phyloP scores from a whole-genome alignment of 2,797 vertebrate genomes.

The Apogon talboti region DNA sequence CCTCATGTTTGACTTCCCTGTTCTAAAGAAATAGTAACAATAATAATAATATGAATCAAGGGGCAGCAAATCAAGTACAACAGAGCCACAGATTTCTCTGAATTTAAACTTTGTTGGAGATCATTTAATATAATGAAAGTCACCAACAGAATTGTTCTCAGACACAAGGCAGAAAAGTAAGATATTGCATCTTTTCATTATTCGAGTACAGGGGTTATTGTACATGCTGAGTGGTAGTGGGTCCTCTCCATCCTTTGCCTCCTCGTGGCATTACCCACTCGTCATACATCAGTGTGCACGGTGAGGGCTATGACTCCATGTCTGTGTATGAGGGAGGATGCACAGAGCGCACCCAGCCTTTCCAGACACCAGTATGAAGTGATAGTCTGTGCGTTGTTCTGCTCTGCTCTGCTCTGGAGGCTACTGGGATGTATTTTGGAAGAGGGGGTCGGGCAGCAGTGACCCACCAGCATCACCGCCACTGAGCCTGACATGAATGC shows the following conservation, averaged over 20 bases:
- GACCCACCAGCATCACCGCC: slow-evolving; percentile 55
- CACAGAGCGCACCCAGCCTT: slow-evolving; percentile 59
- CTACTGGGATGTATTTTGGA: slow-evolving; percentile 59
- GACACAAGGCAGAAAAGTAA: too few species aligned
- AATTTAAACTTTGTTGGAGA: too few species aligned
- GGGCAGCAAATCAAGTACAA: too few species aligned
- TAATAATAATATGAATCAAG: too few species aligned
- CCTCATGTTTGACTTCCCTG: too few species aligned
- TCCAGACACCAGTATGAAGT: slow-evolving; percentile 47
- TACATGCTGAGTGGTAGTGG: too few species aligned
- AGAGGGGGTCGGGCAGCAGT: slow-evolving; percentile 52
- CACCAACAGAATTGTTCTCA: too few species aligned
- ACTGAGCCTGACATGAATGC: slow-evolving; percentile 75
- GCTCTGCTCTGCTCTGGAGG: slow-evolving; percentile 44
- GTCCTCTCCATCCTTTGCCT: neutral
- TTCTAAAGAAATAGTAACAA: too few species aligned
- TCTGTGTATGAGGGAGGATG: slow-evolving; percentile 74
- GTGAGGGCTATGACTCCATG: slow-evolving; percentile 67
- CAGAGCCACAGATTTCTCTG: too few species aligned
- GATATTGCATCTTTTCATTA: too few species aligned
- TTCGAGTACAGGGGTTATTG: too few species aligned
- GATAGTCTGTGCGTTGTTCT: slow-evolving; percentile 61
- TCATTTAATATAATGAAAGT: too few species aligned
- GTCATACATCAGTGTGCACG: slow-evolving; percentile 48
- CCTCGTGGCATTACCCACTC: slow-evolving; percentile 56